Percentiles rank a stretch among this genome's conserved stretches.
Conservation (phyloP, 1,140 invertebrate species). For the Hypothenemus hampei region DNA sequence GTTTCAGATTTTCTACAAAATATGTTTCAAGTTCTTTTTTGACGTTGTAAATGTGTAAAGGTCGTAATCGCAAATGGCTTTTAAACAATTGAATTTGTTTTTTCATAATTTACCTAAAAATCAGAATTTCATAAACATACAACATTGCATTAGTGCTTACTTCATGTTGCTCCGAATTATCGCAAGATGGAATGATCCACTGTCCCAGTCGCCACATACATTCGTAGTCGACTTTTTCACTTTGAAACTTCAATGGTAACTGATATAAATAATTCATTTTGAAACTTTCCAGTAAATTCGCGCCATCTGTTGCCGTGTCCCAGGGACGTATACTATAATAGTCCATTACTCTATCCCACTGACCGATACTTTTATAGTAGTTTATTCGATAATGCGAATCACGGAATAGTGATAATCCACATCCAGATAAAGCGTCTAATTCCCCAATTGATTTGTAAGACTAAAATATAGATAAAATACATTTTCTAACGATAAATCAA, state of each 20-base stretch:
- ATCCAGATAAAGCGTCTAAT: constrained; percentile 63
- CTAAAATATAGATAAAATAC: too few relatives aligned
- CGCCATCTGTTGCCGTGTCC: constrained; percentile 16
- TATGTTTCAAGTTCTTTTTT: constrained; percentile 55
- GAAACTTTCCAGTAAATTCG: constrained; percentile 33
- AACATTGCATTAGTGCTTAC: too few relatives aligned
- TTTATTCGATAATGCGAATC: constrained; percentile 51
- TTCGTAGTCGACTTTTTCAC: constrained; percentile 48
- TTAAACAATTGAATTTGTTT: constrained; percentile 54
- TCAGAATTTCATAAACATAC: too few relatives aligned
- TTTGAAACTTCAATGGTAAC: constrained; percentile 29
- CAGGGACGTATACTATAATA: constrained; percentile 49
- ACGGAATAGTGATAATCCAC: constrained; percentile 52
- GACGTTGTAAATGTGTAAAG: constrained; percentile 44
- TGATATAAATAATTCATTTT: constrained; percentile 38
- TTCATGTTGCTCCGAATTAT: too few relatives aligned
- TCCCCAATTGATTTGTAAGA: constrained; percentile 65
- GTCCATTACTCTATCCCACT: constrained; percentile 56
- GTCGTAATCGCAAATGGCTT: constrained; percentile 52
- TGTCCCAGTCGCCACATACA: constrained; percentile 51
- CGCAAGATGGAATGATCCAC: too few relatives aligned
- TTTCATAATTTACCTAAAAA: constrained; percentile 38
- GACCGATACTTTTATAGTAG: constrained; percentile 56
- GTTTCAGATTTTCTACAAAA: constrained; percentile 54
- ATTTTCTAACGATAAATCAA: too few relatives aligned